A percentile compares a stretch with the other conserved stretches of the same genome.
Evolutionary conservation across 2,888 invertebrate genomes (phyloP).

Genomic region (Apantesis nais): DNA sequence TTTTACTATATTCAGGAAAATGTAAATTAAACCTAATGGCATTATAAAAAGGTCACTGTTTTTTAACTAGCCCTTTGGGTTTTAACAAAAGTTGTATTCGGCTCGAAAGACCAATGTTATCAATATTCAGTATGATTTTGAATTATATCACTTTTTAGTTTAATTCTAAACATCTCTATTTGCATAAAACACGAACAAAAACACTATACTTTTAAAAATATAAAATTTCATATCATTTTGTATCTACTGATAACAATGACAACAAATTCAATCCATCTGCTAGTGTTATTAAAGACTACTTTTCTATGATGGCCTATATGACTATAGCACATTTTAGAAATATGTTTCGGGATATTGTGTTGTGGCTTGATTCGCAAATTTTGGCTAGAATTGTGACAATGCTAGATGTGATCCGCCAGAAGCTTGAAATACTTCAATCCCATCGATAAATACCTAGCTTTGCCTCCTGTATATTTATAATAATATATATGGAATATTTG

Average conservation of each 20-base stretch:
- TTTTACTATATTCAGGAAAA: background rate
- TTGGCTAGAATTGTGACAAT: constrained; percentile 45
- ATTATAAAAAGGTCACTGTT: too few relatives aligned
- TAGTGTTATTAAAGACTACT: constrained; percentile 16
- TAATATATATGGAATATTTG: background rate
- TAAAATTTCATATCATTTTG: too few relatives aligned
- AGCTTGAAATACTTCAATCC: constrained; percentile 36
- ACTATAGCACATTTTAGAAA: constrained; percentile 13
- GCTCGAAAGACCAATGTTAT: background rate
- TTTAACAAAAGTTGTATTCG: background rate
- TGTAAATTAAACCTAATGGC: background rate
- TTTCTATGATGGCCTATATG: constrained; percentile 23
- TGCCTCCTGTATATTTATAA: constrained; percentile 15
- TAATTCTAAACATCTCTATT: background rate
- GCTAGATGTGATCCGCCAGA: constrained; percentile 43
- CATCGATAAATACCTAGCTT: constrained; percentile 22
- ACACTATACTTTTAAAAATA: background rate
- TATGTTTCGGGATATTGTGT: constrained; percentile 27
- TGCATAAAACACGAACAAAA: background rate
- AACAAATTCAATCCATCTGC: constrained; percentile 17
- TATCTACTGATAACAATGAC: constrained; percentile 7
- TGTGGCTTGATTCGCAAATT: constrained; percentile 51
- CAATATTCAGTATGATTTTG: background rate
- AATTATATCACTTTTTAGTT: background rate
- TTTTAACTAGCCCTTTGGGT: too few relatives aligned